Evolutionary conservation across 2,113 vertebrate genomes (phyloP), one percentile per base, ranked within the genome.

Genomic region (Hippocampus guttulatus): DNA sequence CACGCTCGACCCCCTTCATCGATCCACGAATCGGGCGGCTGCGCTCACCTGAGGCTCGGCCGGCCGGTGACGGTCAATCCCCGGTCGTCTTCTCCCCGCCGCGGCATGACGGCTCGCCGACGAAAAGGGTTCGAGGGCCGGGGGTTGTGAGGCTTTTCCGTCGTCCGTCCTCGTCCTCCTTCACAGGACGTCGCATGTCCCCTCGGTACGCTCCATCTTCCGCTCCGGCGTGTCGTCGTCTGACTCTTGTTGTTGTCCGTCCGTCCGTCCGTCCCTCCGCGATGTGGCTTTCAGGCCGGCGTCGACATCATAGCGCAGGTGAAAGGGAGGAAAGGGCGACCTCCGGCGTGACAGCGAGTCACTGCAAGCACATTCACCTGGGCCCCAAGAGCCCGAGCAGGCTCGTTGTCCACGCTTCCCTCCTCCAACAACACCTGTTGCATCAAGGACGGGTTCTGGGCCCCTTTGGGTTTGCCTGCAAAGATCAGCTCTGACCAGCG

Each of bases 261-360:
- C 58, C 74, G 55, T n/a, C n/a, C n/a, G n/a, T n/a, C 47, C 67
- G 61, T 63, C 15, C 5, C 38, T 64, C 38, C 20, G 40, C 52
- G 43, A 23, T 25, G 54, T 8, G 3, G 72, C 52, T 43, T 61
- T 30, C 12, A 23, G 69, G 66, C 73, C 58, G 18, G 8, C 57
- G 1, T 62, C 75, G 73, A 80, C 75, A 73, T 68, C 75, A 76
- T 15, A 33, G 16, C 15, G 0, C 58, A 69, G 25, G 55, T 20
- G 27, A 33, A 8, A 20, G 21, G 2, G 27, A 12, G 10, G 27
- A 43, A 47, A 57, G 6, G 51, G 76, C 81, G 81, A 73, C 85
- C 38, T 77, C 85, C 0, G n/a, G 74, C 23, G 85, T 20, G 18
- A 12, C 1, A 47, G 47, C 8, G 23, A 1, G 23, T 16, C 43